Conservation (phyloP, 1,140 invertebrate species). For the Rhagoletis pomonella region DNA sequence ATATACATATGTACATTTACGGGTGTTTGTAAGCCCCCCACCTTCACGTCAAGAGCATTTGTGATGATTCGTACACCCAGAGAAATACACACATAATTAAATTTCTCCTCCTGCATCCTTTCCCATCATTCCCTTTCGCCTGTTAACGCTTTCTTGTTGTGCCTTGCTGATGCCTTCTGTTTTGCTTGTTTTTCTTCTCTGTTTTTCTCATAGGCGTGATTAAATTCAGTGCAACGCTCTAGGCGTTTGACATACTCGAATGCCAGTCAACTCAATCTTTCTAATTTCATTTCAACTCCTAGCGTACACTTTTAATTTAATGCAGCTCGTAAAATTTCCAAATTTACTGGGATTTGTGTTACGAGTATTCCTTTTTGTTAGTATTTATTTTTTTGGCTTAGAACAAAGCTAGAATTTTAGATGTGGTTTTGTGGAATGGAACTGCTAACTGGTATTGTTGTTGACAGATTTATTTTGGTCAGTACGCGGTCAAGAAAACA, state of each 20-base stretch:
- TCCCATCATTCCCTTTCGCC: background rate
- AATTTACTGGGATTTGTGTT: background rate
- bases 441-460: background rate
- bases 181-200: background rate
- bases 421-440: background rate
- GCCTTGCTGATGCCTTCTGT: background rate
- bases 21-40: background rate
- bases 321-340: conserved; percentile 17
- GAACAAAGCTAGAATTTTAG: background rate
- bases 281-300: background rate
- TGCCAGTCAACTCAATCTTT: conserved; percentile 18
- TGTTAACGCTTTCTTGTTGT: background rate
- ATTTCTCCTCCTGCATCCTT: background rate
- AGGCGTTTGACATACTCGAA: background rate
- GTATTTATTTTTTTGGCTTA: background rate
- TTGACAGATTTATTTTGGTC: conserved; percentile 13
- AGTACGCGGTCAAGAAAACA: background rate
- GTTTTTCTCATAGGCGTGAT: background rate
- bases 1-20: background rate
- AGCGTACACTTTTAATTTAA: background rate
- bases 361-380: background rate
- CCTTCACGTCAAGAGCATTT: background rate
- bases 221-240: conserved; percentile 9
- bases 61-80: background rate
- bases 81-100: background rate